These are phyloP conservation scores for Guaruba guarouba DNA, from an alignment of 2,113 vertebrate species.

Conservation along the genomic window DNA sequence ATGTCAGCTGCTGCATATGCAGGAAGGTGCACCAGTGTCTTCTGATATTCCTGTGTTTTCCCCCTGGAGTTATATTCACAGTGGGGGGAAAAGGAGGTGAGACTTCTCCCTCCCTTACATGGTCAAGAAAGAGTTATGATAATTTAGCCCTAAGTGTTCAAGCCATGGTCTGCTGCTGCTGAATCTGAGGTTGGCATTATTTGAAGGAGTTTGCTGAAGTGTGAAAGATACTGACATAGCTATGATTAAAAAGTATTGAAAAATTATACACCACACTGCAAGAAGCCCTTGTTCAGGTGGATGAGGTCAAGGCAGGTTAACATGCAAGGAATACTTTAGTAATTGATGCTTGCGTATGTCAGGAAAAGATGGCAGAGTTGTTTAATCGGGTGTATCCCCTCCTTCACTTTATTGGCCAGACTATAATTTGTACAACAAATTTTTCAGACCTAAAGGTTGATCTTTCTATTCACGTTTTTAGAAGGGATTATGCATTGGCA, in stretches of 20 bases:
- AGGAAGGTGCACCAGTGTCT: neutral
- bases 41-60: neutral
- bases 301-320: conserved; percentile 15
- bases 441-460: neutral
- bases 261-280: conserved; percentile 6
- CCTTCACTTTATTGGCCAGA: neutral
- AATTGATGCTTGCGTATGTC: neutral
- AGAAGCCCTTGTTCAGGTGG: conserved; percentile 16
- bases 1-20: neutral
- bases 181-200: conserved; percentile 44
- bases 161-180: conserved; percentile 27
- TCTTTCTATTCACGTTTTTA: neutral
- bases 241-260: conserved; percentile 48
- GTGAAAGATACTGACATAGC: conserved; percentile 39
- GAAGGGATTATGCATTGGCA: neutral
- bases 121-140: neutral
- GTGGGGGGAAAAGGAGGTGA: neutral
- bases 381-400: neutral
- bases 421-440: neutral
- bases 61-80: neutral
- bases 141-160: conserved; percentile 45
- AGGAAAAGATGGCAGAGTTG: neutral
- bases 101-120: neutral
- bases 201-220: conserved; percentile 61
- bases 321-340: neutral